Conservation (phyloP, 2,797 vertebrate genomes). For the Phoxinus dragarum region DNA sequence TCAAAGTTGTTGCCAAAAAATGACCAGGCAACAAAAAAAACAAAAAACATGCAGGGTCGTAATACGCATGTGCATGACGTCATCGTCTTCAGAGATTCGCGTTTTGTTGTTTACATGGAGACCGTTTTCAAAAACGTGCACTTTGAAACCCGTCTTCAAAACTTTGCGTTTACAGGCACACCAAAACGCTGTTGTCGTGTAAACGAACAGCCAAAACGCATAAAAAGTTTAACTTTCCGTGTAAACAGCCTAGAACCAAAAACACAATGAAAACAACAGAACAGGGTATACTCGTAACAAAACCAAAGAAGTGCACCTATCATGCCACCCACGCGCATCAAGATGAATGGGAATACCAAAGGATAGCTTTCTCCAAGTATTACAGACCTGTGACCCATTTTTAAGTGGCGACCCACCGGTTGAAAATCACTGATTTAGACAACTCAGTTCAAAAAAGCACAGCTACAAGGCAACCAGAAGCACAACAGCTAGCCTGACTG, state of each 20-base stretch:
- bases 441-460: background rate
- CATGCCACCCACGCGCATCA: background rate
- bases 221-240: too few relatives aligned
- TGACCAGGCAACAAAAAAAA: background rate
- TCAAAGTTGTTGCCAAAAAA: background rate
- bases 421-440: constrained; percentile 19
- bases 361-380: background rate
- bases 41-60: background rate
- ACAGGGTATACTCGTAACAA: too few relatives aligned
- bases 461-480: constrained; percentile 31
- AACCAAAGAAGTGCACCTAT: background rate
- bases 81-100: too few relatives aligned
- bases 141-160: too few relatives aligned
- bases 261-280: too few relatives aligned
- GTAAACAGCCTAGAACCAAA: too few relatives aligned
- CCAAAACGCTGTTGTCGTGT: too few relatives aligned
- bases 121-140: too few relatives aligned
- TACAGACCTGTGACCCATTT: background rate
- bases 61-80: too few relatives aligned
- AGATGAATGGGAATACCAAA: background rate
- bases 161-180: too few relatives aligned
- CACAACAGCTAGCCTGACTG: constrained; percentile 10
- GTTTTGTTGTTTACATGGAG: too few relatives aligned
- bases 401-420: background rate
- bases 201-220: too few relatives aligned